These are phyloP conservation scores for Helobdella robusta DNA, from an alignment of 2,888 invertebrate genomes.

Conservation along the genomic window DNA sequence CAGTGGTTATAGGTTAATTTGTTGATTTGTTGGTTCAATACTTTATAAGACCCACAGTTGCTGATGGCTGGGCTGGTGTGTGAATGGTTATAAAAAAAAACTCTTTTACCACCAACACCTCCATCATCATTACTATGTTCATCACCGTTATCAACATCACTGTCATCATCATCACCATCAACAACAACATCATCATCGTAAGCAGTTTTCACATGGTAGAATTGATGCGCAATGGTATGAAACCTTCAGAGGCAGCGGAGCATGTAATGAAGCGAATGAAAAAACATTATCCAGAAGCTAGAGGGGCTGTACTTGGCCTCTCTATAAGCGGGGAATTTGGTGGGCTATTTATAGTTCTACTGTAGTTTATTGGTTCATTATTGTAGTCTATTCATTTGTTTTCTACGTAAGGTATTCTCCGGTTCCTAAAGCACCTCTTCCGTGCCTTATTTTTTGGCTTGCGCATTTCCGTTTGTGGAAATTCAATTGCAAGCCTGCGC, in stretches of 20 bases:
- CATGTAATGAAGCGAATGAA: conserved; percentile 66
- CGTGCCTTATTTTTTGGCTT: no score
- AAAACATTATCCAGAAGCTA: conserved; percentile 66
- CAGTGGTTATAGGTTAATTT: no score
- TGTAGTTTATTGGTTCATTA: no score
- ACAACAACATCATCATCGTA: conserved; percentile 28
- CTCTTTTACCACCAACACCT: background rate
- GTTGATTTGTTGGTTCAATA: no score
- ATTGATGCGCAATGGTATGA: conserved; percentile 68
- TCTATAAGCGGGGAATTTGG: conserved; percentile 67
- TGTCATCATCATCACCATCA: background rate
- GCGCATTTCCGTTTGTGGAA: no score
- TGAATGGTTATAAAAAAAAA: background rate
- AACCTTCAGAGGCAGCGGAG: conserved; percentile 60
- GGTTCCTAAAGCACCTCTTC: no score
- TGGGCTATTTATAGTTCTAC: no score
- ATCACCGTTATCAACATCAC: conserved; percentile 46
- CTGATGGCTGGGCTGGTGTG: background rate
- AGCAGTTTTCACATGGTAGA: conserved; percentile 75
- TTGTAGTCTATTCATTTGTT: no score
- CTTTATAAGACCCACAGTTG: background rate
- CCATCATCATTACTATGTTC: no score
- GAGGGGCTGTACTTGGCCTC: conserved; percentile 72
- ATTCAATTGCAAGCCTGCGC: no score
- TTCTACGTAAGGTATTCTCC: no score